phyloP scores from a whole-genome alignment of 2,113 vertebrate genomes.

The Mormyrus lacerda region DNA sequence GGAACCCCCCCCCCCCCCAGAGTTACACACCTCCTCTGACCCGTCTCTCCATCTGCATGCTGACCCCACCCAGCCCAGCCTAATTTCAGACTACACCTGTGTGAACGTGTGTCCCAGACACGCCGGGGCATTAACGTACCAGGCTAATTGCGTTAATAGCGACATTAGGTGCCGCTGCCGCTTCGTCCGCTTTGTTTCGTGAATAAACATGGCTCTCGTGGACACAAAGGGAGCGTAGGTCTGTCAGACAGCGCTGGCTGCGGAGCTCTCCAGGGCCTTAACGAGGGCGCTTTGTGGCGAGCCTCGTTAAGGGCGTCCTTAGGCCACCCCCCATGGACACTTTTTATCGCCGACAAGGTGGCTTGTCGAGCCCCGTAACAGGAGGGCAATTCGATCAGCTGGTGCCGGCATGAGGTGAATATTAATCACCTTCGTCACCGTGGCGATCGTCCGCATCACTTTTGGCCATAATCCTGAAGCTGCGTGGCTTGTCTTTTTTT shows the following conservation, averaged over 20 bases:
- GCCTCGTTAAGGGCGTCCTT: conserved; percentile 55
- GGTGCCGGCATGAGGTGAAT: neutral
- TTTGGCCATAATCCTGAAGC: neutral
- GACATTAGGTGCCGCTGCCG: conserved; percentile 60
- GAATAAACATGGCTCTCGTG: conserved; percentile 58
- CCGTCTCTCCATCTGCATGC: neutral
- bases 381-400: conserved; percentile 55
- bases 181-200: conserved; percentile 49
- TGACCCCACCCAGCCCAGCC: neutral
- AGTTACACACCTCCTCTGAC: neutral
- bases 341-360: conserved; percentile 46
- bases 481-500: neutral
- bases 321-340: neutral
- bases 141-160: conserved; percentile 34
- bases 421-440: neutral
- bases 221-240: conserved; percentile 54
- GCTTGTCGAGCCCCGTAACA: conserved; percentile 56
- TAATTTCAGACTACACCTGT: neutral
- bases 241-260: conserved; percentile 51
- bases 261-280: conserved; percentile 53
- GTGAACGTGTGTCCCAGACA: neutral
- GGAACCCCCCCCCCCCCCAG: neutral
- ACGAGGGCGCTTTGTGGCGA: conserved; percentile 67
- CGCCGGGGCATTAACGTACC: neutral
- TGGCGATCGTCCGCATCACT: neutral